Base-by-base conservation (phyloP, 2,888 invertebrate species). In the Amphipyra berbera region DNA sequence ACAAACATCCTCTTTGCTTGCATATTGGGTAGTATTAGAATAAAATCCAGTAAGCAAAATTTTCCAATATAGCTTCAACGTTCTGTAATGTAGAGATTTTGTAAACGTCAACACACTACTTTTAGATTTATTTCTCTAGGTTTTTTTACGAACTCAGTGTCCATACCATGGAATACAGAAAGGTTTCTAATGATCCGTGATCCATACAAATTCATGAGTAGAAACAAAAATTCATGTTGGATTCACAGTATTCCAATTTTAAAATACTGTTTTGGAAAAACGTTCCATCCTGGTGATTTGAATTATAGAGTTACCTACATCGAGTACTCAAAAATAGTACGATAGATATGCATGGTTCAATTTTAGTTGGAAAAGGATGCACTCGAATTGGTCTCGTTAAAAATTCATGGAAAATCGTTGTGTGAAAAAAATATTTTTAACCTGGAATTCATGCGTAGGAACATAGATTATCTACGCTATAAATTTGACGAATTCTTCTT, bases 331-430 rank as follows among this genome's bases (percentile, higher is more conserved):
- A 72, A 72, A 67, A 59, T 53, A 27, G 48, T 38, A 35, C 53
- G 33, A 59, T 59, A 54, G 54, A 66, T 59, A 59, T 54, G 68
- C 60, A 15, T 59, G 48, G 53, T 73, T 73, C 49, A 68, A 67
- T 68, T 68, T 68, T 68, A 50, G 73, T 60, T 59, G 53, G 53
- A 68, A 73, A 73, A 73, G 68, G 68, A 67, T 49, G 73, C 73
- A 27, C 67, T 68, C 68, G 73, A 73, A 67, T 60, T 50, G 60
- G 68, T 73, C 59, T 67, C 68, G 68, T 68, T 68, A 68, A 73
- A 64, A 73, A 73, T 68, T 54, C 68, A 73, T 73, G 41, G 38
- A 67, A 67, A 67, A 37, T 50, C 47, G 73, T 73, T 46, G 67
- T 41, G 53, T 45, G 52, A 13, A 68, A 73, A 68, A 68, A 64